phyloP scores from a whole-genome alignment of 1,140 invertebrate species.

The Steinernema khuongi region DNA sequence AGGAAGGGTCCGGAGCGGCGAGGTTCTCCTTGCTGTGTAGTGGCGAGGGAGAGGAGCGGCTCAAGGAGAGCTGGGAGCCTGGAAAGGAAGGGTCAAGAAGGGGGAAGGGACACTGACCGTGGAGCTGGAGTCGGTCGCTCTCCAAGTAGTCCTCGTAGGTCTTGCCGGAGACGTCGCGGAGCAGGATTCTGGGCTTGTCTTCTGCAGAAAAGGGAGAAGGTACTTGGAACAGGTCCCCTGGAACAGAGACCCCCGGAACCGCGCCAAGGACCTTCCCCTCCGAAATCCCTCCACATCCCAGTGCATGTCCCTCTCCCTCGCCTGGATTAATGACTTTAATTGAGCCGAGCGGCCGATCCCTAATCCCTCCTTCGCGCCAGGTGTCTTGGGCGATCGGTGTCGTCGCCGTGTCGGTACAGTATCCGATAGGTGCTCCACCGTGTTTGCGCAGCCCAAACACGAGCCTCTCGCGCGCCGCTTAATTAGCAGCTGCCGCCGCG shows the following conservation, averaged over 20 bases:
- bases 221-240: no score
- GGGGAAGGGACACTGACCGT: neutral
- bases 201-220: no score
- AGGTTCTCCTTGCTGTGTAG: neutral
- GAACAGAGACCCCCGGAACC: no score
- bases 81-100: neutral
- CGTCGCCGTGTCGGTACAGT: constrained; percentile 3
- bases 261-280: no score
- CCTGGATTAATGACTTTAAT: no score
- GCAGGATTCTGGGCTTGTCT: neutral
- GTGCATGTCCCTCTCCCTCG: no score
- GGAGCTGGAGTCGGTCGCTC: neutral
- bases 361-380: no score
- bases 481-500: neutral
- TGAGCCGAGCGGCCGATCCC: no score
- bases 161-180: neutral
- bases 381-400: constrained; percentile 1
- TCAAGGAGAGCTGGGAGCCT: neutral
- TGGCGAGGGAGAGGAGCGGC: neutral
- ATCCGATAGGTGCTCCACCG: constrained; percentile 1
- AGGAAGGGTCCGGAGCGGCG: neutral
- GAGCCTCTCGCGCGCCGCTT: neutral
- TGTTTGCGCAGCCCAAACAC: constrained; percentile 8
- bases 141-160: constrained; percentile 6
- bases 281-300: no score